Conservation (phyloP, 2,113 vertebrate species). For the Andinoacara biseriatus region DNA sequence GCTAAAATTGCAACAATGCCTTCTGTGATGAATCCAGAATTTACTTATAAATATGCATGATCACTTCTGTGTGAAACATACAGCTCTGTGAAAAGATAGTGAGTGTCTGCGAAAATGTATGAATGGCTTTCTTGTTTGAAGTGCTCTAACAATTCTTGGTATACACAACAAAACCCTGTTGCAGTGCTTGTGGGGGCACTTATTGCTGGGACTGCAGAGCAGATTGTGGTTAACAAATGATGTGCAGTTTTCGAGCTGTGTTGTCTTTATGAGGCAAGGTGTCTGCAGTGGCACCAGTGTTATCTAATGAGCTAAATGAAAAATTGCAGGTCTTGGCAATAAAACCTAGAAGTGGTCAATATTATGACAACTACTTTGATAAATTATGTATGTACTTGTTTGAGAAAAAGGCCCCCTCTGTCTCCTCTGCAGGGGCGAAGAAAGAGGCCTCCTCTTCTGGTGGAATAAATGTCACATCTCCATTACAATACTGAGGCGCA, state of each 20-base stretch:
- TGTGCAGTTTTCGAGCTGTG: not conserved
- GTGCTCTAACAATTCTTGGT: not conserved
- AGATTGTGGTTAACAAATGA: conserved; percentile 1
- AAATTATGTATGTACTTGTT: not conserved
- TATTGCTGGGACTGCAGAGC: not conserved
- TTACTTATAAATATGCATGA: conserved; percentile 44
- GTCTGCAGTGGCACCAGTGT: not conserved
- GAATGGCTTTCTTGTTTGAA: conserved; percentile 13
- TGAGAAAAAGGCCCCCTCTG: not conserved
- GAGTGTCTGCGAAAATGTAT: conserved; percentile 14
- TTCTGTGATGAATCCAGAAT: conserved; percentile 29
- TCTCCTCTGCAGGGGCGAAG: conserved; percentile 2
- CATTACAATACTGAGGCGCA: conserved; percentile 12
- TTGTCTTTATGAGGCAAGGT: not conserved
- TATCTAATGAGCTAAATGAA: not conserved
- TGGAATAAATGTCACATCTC: conserved; percentile 44
- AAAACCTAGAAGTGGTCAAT: not conserved
- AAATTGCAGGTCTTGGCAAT: not conserved
- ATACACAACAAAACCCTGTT: not conserved
- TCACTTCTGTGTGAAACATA: conserved; percentile 8
- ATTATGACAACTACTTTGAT: conserved; percentile 4
- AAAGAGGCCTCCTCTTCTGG: not conserved
- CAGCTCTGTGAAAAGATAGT: not conserved
- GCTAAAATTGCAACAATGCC: conserved; percentile 6
- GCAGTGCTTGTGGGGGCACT: not conserved